A percentile compares a stretch with the other conserved stretches of the same genome.
These are phyloP conservation scores for Strigamia maritima DNA, from an alignment of 2,888 invertebrate genomes.

Conservation along the genomic window DNA sequence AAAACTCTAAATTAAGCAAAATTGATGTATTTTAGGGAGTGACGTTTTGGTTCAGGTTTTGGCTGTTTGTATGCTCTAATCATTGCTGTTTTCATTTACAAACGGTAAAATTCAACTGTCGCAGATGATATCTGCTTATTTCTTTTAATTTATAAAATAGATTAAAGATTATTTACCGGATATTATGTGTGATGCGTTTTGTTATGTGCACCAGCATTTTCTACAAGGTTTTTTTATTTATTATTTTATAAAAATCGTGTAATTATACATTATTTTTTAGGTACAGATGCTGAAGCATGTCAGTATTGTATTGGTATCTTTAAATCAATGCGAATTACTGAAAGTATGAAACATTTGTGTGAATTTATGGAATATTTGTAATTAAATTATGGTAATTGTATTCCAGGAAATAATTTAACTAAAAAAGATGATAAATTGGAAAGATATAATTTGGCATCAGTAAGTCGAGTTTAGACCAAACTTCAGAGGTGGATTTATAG, in stretches of 20 bases:
- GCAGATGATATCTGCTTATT: background rate
- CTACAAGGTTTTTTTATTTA: background rate
- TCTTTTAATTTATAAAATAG: background rate
- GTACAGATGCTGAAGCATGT: background rate
- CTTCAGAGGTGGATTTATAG: no score
- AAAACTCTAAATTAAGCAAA: background rate
- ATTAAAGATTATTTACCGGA: background rate
- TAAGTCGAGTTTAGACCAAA: no score
- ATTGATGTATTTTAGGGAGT: background rate
- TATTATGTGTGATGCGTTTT: background rate
- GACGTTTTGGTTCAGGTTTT: conserved; percentile 4
- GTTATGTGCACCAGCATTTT: background rate
- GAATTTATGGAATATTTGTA: background rate
- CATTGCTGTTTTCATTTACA: conserved; percentile 1
- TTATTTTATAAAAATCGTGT: background rate
- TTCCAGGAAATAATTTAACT: background rate
- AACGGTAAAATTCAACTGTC: background rate
- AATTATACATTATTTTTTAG: background rate
- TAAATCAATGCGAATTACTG: background rate
- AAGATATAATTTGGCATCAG: no score
- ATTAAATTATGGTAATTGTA: background rate
- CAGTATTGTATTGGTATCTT: background rate
- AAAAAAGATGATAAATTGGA: no score
- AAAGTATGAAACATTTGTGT: background rate
- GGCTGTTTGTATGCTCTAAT: background rate